phyloP scores from a whole-genome alignment of 2,113 vertebrate species.

The Brachypteracias leptosomus region DNA sequence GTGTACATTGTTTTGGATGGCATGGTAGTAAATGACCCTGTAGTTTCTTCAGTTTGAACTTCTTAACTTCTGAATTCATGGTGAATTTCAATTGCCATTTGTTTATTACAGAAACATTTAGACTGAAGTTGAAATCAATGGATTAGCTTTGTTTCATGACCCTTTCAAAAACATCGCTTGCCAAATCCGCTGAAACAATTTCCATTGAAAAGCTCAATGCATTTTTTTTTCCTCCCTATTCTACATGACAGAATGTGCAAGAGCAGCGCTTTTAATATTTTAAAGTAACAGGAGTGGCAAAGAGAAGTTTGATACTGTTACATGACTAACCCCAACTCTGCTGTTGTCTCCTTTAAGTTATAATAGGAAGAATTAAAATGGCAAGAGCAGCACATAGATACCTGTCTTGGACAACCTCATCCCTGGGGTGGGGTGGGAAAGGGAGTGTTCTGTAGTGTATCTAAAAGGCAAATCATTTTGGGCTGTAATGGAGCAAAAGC shows the following conservation, averaged over 20 bases:
- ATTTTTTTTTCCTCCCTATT: background rate
- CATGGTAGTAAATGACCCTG: background rate
- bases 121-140: background rate
- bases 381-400: background rate
- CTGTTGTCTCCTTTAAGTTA: background rate
- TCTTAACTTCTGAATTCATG: background rate
- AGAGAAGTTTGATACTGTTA: background rate
- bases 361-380: fast-evolving
- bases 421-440: background rate
- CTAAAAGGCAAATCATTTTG: background rate
- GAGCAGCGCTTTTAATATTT: background rate
- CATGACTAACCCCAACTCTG: fast-evolving
- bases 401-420: background rate
- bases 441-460: background rate
- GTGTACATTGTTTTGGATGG: background rate
- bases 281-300: background rate
- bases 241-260: background rate
- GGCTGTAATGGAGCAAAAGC: background rate
- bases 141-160: background rate
- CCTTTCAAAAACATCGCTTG: background rate
- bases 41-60: background rate
- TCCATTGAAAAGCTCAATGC: background rate
- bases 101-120: background rate
- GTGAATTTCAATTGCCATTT: background rate
- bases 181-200: conserved; percentile 5